Base-by-base conservation (phyloP, 2,113 vertebrate genomes). In the Dromaius novaehollandiae region DNA sequence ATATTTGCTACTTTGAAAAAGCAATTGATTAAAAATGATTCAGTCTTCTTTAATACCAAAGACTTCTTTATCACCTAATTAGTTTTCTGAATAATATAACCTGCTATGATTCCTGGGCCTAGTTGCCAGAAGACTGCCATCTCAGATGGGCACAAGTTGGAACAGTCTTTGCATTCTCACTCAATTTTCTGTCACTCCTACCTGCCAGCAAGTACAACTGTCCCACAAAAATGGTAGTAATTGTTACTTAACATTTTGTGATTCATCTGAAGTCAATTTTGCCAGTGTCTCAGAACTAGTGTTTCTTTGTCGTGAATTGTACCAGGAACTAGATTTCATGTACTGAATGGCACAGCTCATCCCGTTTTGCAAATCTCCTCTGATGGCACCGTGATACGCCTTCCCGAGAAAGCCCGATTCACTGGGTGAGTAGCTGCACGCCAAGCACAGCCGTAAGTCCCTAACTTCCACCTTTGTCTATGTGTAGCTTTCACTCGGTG, bases 281-380 rank as follows among this genome's bases (percentile, higher is more conserved):
- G 32, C 40, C 30, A 87, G 38, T 32, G 71, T 89, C 53, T 86
- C 83, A 95, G 53, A 95, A 79, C 6, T 81, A 48, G 5, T 92
- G 13, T 92, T 93, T 95, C 73, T 88, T 82, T 87, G 44, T 94
- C 16, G 3, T 89, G 24, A 89, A 76, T 91, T 74, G 30, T 69
- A 71, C 17, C 81, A 99, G 99, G 99, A 94, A 99, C 99, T 32
- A 98, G 98, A 94, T 99, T 99, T 97, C 98, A 81, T n/a, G 96
- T 99, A 75, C 92, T 99, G 95, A 98, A 97, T 25, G 96, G 98
- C 91, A 99, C 99, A 6, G 99, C 98, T 61, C 98, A 99, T 88
- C 98, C 98, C 0, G 96, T 97, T 81, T 97, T 99, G 71, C 98
- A 98, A 83, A 98, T 99, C 81, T 99, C 99, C 21, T 97, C 97